Evolutionary conservation across 2,797 vertebrate species (phyloP).

Genomic region (Carcharodon carcharias): DNA sequence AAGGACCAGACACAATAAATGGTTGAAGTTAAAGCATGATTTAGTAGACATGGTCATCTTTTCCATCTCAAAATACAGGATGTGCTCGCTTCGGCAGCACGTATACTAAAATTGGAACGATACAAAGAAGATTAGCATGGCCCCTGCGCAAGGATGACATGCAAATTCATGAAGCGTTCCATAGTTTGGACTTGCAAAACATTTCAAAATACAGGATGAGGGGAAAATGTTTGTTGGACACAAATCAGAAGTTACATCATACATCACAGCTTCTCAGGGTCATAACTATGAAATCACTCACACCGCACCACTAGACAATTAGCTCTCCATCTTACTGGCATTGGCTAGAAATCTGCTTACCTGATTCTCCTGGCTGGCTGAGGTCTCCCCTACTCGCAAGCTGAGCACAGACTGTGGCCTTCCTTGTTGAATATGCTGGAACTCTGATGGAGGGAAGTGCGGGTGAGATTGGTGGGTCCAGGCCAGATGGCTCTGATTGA

Average conservation of each 20-base stretch:
- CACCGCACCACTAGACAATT: too few species aligned
- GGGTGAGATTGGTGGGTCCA: constrained; percentile 13
- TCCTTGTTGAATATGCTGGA: neutral
- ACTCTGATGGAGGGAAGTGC: neutral
- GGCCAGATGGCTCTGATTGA: constrained; percentile 19
- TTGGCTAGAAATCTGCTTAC: neutral
- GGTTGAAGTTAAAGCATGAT: neutral
- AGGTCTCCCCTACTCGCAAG: neutral
- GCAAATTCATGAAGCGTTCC: too few species aligned
- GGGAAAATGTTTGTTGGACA: neutral
- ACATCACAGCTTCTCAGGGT: neutral
- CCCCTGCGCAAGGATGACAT: too few species aligned
- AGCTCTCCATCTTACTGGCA: neutral
- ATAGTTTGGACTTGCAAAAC: too few species aligned
- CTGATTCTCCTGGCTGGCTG: neutral
- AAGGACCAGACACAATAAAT: neutral
- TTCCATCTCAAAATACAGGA: neutral
- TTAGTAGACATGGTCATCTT: neutral
- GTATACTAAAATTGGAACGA: too few species aligned
- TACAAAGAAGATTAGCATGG: too few species aligned
- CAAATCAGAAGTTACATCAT: neutral
- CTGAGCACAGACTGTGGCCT: neutral
- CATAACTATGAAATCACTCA: neutral
- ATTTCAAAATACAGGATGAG: neutral
- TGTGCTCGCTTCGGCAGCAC: too few species aligned